Evolutionary conservation across 2,797 vertebrate genomes (phyloP), one percentile per base, ranked within the genome.

Genomic region (Tolypeutes matacus): DNA sequence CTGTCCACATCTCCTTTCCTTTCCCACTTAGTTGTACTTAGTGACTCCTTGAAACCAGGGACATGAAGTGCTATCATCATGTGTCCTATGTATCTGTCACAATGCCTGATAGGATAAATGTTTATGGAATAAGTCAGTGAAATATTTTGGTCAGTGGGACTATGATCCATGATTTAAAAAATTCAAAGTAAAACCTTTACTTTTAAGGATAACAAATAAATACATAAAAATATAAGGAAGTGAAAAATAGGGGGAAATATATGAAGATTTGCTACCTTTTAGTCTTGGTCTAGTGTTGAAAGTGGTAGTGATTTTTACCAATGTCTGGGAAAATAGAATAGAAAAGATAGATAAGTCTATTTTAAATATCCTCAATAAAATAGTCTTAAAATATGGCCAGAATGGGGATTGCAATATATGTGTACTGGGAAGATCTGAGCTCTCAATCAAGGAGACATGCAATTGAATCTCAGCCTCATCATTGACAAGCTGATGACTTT

Each of bases 341-440:
- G 25, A 60, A 29, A 95, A 42, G 17, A 80, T 15, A 21, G 69
- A 34, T 21, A 75, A 46, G 46, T 36, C 10, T 67, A 70, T 89
- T 91, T 89, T 81, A 76, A 86, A 60, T 65, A 13, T 82, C 49
- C 14, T 60, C 56, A 77, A 8, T 95, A 51, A 85, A 62, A 75
- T 46, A 23, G 15, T 42, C 1, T 56, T 27, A 67, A 34, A 14
- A 7, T 34, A 67, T 49, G 31, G 14, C 10, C 14, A 23, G 34
- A 83, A 67, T 27, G 5, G 25, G 12, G 29, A n/a, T 49, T 39
- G 7, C 14, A 42, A 9, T 39, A 13, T 60, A 4, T 39, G 18
- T 49, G 21, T 8, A 4, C 14, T 29, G 56, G 15, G 46, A 64
- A 75, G n/a, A 65, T 36, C 65, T 42, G 29, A 53, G 5, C 12